Percentiles rank a stretch among this genome's conserved stretches.
Conservation (phyloP, 2,888 invertebrate genomes). For the Augiades crinisus region DNA sequence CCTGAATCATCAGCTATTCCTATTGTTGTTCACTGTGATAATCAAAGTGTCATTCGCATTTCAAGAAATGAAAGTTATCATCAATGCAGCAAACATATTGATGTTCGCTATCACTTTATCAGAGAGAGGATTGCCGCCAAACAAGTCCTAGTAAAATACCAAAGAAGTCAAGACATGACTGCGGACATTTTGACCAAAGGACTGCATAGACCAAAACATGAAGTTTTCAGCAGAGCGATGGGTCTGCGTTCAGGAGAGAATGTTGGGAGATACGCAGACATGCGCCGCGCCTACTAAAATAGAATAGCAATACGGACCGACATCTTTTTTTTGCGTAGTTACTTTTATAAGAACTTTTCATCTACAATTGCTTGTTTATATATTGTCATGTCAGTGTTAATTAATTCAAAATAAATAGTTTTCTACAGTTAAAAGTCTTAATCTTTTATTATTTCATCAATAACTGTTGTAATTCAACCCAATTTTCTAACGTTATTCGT, state of each 20-base stretch:
- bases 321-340: too few relatives aligned
- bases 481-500: not conserved
- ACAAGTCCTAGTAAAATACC: conserved; percentile 29
- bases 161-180: conserved; percentile 30
- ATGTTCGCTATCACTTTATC: conserved; percentile 34
- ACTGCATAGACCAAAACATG: conserved; percentile 30
- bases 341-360: too few relatives aligned
- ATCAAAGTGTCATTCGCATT: conserved; percentile 37
- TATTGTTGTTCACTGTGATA: conserved; percentile 33
- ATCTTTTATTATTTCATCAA: too few relatives aligned
- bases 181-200: conserved; percentile 33
- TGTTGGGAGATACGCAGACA: conserved; percentile 14
- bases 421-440: too few relatives aligned
- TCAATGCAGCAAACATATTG: conserved; percentile 34
- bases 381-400: too few relatives aligned
- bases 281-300: too few relatives aligned
- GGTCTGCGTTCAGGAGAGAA: conserved; percentile 30
- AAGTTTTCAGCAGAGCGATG: conserved; percentile 24
- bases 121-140: conserved; percentile 32
- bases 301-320: too few relatives aligned
- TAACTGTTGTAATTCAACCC: conserved; percentile 11
- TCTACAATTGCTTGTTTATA: too few relatives aligned
- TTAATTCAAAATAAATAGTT: too few relatives aligned
- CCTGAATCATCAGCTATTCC: conserved; percentile 27
- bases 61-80: conserved; percentile 32